Evolutionary conservation across 2,888 invertebrate species (phyloP), one percentile per base, ranked within the genome.

Genomic region (Allolobophora icterica): DNA sequence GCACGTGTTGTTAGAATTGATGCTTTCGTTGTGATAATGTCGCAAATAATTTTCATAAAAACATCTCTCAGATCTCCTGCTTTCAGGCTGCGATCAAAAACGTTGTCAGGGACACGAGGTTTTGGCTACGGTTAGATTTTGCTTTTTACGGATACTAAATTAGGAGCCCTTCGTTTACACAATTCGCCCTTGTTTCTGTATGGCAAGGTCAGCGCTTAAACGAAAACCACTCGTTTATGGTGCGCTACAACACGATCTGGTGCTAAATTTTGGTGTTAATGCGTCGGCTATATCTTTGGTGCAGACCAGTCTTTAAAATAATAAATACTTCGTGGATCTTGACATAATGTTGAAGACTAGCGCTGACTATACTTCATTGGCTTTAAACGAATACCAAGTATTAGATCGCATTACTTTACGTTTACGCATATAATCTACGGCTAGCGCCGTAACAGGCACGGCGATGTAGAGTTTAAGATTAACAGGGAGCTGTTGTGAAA

Each of bases 21-120:
- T 71, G 71, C 8, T 71, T 71, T n/a, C 71, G 30, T 71, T n/a
- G 8, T n/a, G n/a, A 71, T n/a, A n/a, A 71, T 71, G 71, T 71
- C 71, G 71, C 71, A 71, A 71, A 71, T 71, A n/a, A 71, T 71
- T 58, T 58, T 58, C 24, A 24, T 58, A n/a, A 30, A 71, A 71
- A 71, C 71, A 71, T 71, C 71, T n/a, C 30, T 71, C 8, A 30
- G 71, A 71, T 71, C 71, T 8, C n/a, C 71, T 71, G 71, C 71
- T n/a, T 71, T 71, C 71, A n/a, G 71, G 30, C 71, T 71, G n/a
- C 71, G 71, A 71, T 71, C 71, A n/a, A 71, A 71, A n/a, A 71
- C 71, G 0, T 71, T n/a, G 17, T 71, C 71, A 71, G 13, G 71
- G n/a, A n/a, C 71, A 71, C 71, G 71, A n/a, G 6, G 71, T 71